Evolutionary conservation across 2,888 invertebrate species (phyloP), one percentile per base, ranked within the genome.

Genomic region (Agonopterix arenella): DNA sequence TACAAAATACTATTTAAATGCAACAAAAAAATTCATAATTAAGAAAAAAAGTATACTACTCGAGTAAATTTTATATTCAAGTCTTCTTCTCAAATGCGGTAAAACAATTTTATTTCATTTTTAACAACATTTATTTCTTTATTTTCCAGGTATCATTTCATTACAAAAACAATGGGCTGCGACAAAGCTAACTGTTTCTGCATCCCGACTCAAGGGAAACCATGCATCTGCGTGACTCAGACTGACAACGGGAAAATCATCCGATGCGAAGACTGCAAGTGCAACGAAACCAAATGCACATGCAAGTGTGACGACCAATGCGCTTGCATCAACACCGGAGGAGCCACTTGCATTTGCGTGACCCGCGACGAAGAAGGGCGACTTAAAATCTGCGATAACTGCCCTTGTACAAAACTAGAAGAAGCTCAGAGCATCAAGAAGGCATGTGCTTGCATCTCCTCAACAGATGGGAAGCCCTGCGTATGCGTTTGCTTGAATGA

Each of bases 301-400:
- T 59, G 58, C 47, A 64, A 64, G 50, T 68, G 68, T 45, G 61
- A 62, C 44, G 48, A 52, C 0, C 63, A 65, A 36, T 80, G 80
- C 52, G 52, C 67, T 49, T 80, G 76, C 53, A 62, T 75, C 10
- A 49, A 50, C 0, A 71, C 73, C 10, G 55, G 56, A 2, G 68
- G 70, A 1, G 60, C 59, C 8, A 36, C 54, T 38, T 68, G 64
- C 55, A 49, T 66, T 8, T 68, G 70, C 16, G 52, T 65, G 8
- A 68, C 65, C 51, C 50, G 51, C 1, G 62, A 73, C 3, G 61
- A 58, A 5, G 56, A 66, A 2, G 61, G 62, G 0, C 58, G 60
- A 1, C 61, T 68, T 7, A 58, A 57, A 36, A 52, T 56, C 1
- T 70, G 70, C 45, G 53, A 60, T 11, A 60, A 65, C 5, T 69